Percentiles rank a stretch among this genome's conserved stretches.
phyloP scores from a whole-genome alignment of 2,888 invertebrate genomes.

The Cephus pygmeus region DNA sequence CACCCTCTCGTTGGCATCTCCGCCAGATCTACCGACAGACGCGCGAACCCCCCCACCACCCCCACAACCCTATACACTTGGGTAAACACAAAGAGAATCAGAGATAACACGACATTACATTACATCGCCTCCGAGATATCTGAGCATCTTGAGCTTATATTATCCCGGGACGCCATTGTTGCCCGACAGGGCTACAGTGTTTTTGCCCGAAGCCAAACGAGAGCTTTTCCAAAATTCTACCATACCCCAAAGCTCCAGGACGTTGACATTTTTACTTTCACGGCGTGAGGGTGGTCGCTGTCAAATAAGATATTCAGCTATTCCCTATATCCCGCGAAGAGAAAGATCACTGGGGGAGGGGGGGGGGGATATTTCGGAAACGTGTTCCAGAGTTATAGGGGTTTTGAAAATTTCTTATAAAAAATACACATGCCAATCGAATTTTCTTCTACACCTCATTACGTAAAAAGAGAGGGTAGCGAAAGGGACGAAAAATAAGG shows the following conservation, averaged over 20 bases:
- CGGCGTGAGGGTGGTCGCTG: neutral
- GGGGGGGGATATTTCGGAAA: neutral
- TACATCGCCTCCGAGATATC: conserved; percentile 17
- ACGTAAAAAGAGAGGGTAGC: too few relatives aligned
- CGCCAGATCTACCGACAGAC: neutral
- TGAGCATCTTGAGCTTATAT: conserved; percentile 5
- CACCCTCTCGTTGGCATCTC: neutral
- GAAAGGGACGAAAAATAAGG: too few relatives aligned
- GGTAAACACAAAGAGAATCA: conserved; percentile 28
- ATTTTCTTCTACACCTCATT: neutral
- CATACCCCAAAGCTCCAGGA: neutral
- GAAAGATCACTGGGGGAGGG: neutral
- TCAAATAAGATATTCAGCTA: neutral
- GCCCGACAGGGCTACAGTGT: neutral
- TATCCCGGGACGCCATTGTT: neutral
- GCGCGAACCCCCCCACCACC: neutral
- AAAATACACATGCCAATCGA: neutral
- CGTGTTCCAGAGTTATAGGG: neutral
- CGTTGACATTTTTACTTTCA: neutral
- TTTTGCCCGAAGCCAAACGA: neutral
- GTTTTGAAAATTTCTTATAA: neutral
- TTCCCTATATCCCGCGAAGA: neutral
- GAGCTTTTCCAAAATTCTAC: neutral
- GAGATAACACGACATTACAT: conserved; percentile 27
- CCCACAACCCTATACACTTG: conserved; percentile 12